Conservation (phyloP, 2,888 invertebrate species). For the Zelleria hepariella region DNA sequence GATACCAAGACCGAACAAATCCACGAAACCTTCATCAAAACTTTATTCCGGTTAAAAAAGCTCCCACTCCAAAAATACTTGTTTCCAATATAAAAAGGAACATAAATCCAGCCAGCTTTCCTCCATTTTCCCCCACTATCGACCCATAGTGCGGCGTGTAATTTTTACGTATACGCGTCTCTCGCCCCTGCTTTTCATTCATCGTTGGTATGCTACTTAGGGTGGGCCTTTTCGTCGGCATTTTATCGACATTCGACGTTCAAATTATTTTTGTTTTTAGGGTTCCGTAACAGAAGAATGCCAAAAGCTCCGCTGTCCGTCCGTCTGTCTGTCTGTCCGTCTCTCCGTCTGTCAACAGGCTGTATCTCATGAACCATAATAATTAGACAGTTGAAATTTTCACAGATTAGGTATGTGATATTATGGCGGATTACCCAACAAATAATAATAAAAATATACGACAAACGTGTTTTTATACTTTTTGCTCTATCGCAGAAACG, state of each 20-base stretch:
- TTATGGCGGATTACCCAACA: too few relatives aligned
- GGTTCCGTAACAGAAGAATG: neutral
- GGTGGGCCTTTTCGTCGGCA: slow-evolving; percentile 14
- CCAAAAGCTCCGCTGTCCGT: neutral
- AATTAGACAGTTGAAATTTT: too few relatives aligned
- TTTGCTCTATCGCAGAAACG: too few relatives aligned
- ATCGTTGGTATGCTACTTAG: slow-evolving; percentile 23
- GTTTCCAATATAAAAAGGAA: neutral
- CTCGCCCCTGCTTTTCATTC: slow-evolving; percentile 46
- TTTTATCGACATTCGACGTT: neutral
- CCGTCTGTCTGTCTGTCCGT: neutral
- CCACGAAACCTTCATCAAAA: neutral
- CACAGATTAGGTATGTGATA: too few relatives aligned
- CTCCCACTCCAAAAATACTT: neutral
- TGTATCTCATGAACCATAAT: too few relatives aligned
- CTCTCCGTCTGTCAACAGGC: too few relatives aligned
- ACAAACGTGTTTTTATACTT: too few relatives aligned
- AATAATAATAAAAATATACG: too few relatives aligned
- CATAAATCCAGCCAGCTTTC: neutral
- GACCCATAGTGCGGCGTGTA: slow-evolving; percentile 15
- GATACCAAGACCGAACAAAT: neutral
- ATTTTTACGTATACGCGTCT: slow-evolving; percentile 32
- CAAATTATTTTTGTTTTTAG: neutral
- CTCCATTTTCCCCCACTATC: neutral
- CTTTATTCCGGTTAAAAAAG: neutral